These are phyloP conservation scores for Drosophila engyochracea DNA, from an alignment of 2,888 invertebrate genomes.

Conservation along the genomic window DNA sequence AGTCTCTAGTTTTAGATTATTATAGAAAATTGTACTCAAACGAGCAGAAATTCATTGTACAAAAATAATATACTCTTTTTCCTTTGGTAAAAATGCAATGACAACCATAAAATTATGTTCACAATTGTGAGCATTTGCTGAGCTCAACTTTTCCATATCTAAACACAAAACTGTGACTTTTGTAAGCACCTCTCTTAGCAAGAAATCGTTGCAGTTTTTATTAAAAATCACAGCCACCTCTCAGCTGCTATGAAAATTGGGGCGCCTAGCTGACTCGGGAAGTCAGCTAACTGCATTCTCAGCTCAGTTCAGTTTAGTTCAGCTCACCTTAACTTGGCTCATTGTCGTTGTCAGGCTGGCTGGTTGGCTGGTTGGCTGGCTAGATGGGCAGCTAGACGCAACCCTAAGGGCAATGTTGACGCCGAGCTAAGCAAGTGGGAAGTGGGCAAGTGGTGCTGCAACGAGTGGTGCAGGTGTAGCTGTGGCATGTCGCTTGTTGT, in stretches of 20 bases:
- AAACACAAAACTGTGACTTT: conserved; percentile 1
- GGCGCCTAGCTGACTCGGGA: conserved; percentile 43
- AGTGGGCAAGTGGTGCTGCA: conserved; percentile 11
- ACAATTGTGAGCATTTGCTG: neutral
- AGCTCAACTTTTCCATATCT: neutral
- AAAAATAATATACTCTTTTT: neutral
- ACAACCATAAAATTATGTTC: neutral
- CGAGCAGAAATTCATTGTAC: too few species aligned
- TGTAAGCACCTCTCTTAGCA: neutral
- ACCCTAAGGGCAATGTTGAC: conserved; percentile 67
- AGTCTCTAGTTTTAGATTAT: neutral
- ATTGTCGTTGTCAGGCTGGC: conserved; percentile 20
- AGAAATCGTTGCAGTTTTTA: conserved; percentile 7
- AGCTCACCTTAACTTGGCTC: conserved; percentile 22
- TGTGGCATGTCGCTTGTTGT: conserved; percentile 37
- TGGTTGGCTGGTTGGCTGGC: conserved; percentile 9
- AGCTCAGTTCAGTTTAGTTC: conserved; percentile 4
- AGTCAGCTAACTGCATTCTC: conserved; percentile 30
- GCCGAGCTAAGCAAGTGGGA: conserved; percentile 27
- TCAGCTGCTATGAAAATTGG: conserved; percentile 37
- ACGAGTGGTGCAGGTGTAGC: conserved; percentile 30
- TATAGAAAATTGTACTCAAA: neutral
- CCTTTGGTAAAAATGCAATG: neutral
- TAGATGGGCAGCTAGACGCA: conserved; percentile 58
- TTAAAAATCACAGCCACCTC: conserved; percentile 10